Evolutionary conservation across 2,113 vertebrate genomes (phyloP).

Genomic region (Dasypus novemcinctus): DNA sequence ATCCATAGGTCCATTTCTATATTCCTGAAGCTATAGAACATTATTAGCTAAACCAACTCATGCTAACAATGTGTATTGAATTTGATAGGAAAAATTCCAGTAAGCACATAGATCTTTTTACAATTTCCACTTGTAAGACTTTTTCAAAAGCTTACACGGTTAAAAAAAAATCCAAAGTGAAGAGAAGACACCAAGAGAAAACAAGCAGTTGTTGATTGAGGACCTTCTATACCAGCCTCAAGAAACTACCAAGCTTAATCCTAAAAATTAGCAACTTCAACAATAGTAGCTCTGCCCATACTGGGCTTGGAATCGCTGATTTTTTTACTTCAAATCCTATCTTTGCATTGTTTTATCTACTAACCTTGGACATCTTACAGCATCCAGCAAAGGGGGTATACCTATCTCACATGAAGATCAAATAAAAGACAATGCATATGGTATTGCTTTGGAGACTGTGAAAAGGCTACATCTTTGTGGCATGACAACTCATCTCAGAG

Average conservation of each 20-base stretch:
- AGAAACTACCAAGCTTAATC: background rate
- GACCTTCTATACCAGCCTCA: accelerated
- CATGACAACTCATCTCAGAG: background rate
- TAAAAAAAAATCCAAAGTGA: background rate
- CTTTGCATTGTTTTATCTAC: background rate
- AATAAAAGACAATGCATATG: background rate
- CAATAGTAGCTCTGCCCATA: background rate
- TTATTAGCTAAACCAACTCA: background rate
- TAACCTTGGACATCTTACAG: background rate
- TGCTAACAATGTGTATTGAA: no score
- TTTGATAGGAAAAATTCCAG: no score
- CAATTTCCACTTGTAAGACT: background rate
- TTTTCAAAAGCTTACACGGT: background rate
- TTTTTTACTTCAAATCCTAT: background rate
- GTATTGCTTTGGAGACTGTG: background rate
- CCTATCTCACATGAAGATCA: background rate
- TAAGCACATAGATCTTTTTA: background rate
- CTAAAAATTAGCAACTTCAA: background rate
- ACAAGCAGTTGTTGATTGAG: background rate
- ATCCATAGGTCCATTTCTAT: background rate
- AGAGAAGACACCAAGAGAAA: background rate
- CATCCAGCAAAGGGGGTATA: background rate
- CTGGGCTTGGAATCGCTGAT: background rate
- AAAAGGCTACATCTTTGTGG: background rate
- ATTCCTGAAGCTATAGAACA: background rate